These are phyloP conservation scores for Mormyrus hasselquistii DNA, from an alignment of 2,797 vertebrate genomes.

Conservation along the genomic window DNA sequence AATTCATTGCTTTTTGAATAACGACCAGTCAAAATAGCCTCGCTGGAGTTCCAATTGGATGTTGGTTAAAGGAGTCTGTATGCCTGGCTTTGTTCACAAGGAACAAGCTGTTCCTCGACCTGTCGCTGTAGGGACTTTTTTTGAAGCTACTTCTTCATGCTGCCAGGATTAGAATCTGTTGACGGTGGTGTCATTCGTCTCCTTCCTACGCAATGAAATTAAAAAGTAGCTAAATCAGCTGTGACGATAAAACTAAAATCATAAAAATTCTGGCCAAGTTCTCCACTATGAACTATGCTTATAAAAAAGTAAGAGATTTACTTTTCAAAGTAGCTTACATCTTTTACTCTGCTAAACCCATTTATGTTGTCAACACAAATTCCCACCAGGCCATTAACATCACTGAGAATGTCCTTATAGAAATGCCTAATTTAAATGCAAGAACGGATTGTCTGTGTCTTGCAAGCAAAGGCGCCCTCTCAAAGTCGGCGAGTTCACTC, in stretches of 20 bases:
- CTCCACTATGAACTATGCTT: not conserved
- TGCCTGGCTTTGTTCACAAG: slow-evolving; percentile 54
- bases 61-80: slow-evolving; percentile 47
- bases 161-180: slow-evolving; percentile 36
- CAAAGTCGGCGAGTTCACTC: not conserved
- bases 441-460: not conserved
- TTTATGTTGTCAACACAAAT: slow-evolving; percentile 9
- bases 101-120: slow-evolving; percentile 57
- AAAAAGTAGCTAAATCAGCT: slow-evolving; percentile 13
- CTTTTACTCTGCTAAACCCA: not conserved
- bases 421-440: not conserved
- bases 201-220: slow-evolving; percentile 12
- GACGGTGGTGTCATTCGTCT: slow-evolving; percentile 33
- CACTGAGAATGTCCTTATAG: not conserved
- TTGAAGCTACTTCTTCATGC: slow-evolving; percentile 23
- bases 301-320: not conserved
- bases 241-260: slow-evolving; percentile 22
- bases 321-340: not conserved
- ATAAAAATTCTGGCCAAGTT: slow-evolving; percentile 15
- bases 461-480: not conserved
- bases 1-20: slow-evolving; percentile 1
- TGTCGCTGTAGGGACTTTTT: slow-evolving; percentile 41
- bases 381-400: not conserved
- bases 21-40: slow-evolving; percentile 20
- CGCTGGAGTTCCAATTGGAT: slow-evolving; percentile 30